Base-by-base conservation (phyloP, 2,797 vertebrate genomes). In the Mastacembelus armatus region DNA sequence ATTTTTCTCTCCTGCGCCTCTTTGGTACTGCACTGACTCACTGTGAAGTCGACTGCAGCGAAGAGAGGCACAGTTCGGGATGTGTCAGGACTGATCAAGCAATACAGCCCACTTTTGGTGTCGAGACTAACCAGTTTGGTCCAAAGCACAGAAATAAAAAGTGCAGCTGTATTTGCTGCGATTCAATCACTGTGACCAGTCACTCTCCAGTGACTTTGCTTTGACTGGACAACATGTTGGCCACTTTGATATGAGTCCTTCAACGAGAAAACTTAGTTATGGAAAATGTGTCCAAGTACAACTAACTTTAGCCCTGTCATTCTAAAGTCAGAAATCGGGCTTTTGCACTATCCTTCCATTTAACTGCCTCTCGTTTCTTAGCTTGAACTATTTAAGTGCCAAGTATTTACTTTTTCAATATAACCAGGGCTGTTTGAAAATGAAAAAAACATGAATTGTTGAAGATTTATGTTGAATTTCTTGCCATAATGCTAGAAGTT, bases 1-100 rank as follows among this genome's bases (percentile, higher is more conserved):
- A 24, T 78, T 77, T 70, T 44, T 50, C 67, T 71, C 21, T 10
- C 71, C 55, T 29, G 57, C 10, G 4, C 67, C 61, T 72, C 57
- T 59, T 60, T 32, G 56, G 55, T 32, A 14, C 71, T n/a, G 55
- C 71, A 8, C 60, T 77, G 71, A 83, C 45, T 84, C 66, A 70
- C 59, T 4, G 60, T 39, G 66, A 55, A 66, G 77, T 58, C 30
- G 50, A 66, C 65, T 42, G 71, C 64, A 16, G 71, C 18, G 66
- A 66, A 43, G 3, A 57, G 68, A 48, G 74, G 14, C 66, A 27
- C 64, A 47, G 71, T 60, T 81, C 33, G 2, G 64, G 48, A 76
- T 36, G 64, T 74, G 78, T 86, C 84, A 61, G 62, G 62, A 45
- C 61, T 60, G 57, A 78, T 82, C 77, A 74, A 38, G 54, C 58